These are phyloP conservation scores for Channa maculata DNA, from an alignment of 2,113 vertebrate species.

Conservation along the genomic window DNA sequence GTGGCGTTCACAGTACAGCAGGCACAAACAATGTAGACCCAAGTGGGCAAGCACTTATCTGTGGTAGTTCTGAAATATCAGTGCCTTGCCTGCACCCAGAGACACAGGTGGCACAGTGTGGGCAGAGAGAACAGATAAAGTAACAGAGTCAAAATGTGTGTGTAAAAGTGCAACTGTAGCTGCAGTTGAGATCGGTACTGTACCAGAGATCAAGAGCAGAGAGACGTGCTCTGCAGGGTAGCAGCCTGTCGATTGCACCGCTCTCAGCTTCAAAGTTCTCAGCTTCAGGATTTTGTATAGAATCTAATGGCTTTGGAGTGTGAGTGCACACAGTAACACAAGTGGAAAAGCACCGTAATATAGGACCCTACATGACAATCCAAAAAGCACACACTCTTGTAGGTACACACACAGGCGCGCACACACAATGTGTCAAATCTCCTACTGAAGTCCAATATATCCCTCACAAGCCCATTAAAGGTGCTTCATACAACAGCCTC, in stretches of 20 bases:
- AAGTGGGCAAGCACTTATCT: constrained; percentile 31
- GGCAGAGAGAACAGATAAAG: constrained; percentile 66
- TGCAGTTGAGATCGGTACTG: constrained; percentile 55
- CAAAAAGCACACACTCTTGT: constrained; percentile 61
- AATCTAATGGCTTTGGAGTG: constrained; percentile 82
- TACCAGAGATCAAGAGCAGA: constrained; percentile 67
- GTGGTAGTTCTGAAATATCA: constrained; percentile 32
- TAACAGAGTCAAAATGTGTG: constrained; percentile 56
- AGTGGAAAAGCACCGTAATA: constrained; percentile 72
- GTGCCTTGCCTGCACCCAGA: constrained; percentile 25
- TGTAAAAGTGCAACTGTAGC: constrained; percentile 65
- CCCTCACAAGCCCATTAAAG: constrained; percentile 76
- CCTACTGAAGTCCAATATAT: constrained; percentile 71
- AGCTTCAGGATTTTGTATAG: constrained; percentile 74
- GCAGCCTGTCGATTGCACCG: constrained; percentile 68
- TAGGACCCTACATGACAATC: constrained; percentile 75
- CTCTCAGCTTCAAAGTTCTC: constrained; percentile 76
- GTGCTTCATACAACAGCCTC: constrained; percentile 80
- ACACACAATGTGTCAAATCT: constrained; percentile 68
- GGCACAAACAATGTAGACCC: constrained; percentile 44
- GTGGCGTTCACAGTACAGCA: constrained; percentile 50
- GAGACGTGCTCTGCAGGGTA: constrained; percentile 64
- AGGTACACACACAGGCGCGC: constrained; percentile 22
- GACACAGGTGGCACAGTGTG: constrained; percentile 47
- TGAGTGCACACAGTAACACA: constrained; percentile 70